Base-by-base conservation (phyloP, 2,113 vertebrate genomes). In the Nothobranchius kuhntae region DNA sequence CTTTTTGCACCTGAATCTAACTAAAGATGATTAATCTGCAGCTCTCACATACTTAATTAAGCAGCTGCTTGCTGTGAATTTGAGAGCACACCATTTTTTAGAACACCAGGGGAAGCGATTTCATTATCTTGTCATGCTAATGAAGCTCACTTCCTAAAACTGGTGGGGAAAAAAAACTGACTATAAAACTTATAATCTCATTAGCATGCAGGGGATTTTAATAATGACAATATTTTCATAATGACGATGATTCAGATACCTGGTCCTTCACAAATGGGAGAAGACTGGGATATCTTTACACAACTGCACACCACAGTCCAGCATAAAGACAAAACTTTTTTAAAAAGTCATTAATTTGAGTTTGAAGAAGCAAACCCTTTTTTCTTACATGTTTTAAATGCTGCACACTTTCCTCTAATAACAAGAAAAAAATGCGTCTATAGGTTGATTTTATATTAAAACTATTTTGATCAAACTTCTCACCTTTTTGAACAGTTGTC, bases 21-120 rank as follows among this genome's bases (percentile, higher is more conserved):
- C 56, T 42, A 53, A 45, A 47, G 61, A 63, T 67, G 69, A 75
- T 64, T 54, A 72, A 75, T 44, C 42, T n/a, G 21, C 47, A 24
- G 60, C 47, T n/a, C 45, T 75, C 74, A 56, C 57, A 36, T 61
- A 12, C 53, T 62, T 85, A 83, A 90, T 88, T 79, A 85, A 69
- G 58, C 26, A 60, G 66, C 77, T 77, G 8, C 58, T 75, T 50
- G 42, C 44, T 45, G 74, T 55, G 62, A 62, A 57, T 75, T 51
- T 10, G 40, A 67, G 64, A 78, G 11, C 26, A 12, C 80, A 65
- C 11, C 36, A 14, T 36, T 63, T 54, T 24, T 46, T 56, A 30
- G 53, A 26, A 47, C 42, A 66, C 38, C 35, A 51, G 24, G 21
- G 0, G 65, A 73, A 54, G 45, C 3, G 14, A 68, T 53, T 71